phyloP scores from a whole-genome alignment of 1,140 invertebrate species.

The Trichonephila clavipes region DNA sequence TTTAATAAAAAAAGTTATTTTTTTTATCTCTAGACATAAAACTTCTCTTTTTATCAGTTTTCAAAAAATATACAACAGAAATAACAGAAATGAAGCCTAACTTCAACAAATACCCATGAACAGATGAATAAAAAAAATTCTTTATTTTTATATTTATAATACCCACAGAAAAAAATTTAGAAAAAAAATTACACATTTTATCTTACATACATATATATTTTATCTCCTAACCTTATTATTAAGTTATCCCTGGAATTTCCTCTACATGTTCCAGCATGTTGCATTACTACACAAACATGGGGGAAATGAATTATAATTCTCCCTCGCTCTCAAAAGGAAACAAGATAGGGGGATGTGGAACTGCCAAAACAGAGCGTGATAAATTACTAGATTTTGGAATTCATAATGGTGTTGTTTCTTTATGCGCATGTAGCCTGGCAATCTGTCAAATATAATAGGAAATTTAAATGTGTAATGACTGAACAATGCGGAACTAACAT shows the following conservation, averaged over 20 bases:
- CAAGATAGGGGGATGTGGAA: background rate
- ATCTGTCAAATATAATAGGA: background rate
- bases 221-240: background rate
- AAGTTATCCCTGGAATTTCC: background rate
- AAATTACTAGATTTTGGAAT: background rate
- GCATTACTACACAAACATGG: background rate
- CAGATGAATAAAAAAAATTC: no score
- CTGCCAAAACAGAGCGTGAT: background rate
- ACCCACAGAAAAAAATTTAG: no score
- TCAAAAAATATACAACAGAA: no score
- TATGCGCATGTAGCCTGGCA: background rate
- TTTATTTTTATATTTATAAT: no score
- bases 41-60: no score
- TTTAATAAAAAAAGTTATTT: no score
- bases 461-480: background rate
- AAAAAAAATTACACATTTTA: background rate
- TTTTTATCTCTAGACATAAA: no score
- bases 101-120: no score
- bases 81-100: no score
- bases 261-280: background rate
- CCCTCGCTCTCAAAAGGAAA: background rate
- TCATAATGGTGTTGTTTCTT: background rate
- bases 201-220: background rate
- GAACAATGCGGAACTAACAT: no score
- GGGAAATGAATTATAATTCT: background rate